Evolutionary conservation across 2,113 vertebrate genomes (phyloP), one percentile per base, ranked within the genome.

Genomic region (Caloenas nicobarica): DNA sequence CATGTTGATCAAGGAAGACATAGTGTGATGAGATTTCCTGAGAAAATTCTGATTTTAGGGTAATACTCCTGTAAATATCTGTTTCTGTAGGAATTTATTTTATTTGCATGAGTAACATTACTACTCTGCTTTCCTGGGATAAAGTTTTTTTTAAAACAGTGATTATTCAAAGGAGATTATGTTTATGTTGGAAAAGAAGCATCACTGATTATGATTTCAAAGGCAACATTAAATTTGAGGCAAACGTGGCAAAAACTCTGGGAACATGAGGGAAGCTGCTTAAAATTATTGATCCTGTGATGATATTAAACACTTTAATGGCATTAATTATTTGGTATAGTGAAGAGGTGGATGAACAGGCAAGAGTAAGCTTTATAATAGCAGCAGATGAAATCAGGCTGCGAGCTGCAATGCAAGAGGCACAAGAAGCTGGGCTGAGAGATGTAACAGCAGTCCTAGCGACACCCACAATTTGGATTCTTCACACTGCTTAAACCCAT

Each of bases 381-480:
- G 79, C 31, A 86, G 38, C 66, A 77, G 71, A 51, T 24, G 26
- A 69, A 88, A 33, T 19, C 5, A 21, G 17, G 16, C 31, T n/a
- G 16, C 1, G 8, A 80, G 21, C 29, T 88, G 53, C 34, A 65
- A 7, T 0, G 3, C 14, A 16, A 54, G 48, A 29, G 31, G 28
- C 16, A 6, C 11, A 54, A 76, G 46, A 77, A 72, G 18, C 38
- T 24, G 22, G 54, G 40, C 6, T 46, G 8, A 36, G 31, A 46
- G 38, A 11, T 0, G 0, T 7, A 65, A 44, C 42, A 70, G 50
- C 21, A 64, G 3, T 25, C 53, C 46, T 15, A 56, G 19, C 2
- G 1, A 23, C 4, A 4, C 11, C 25, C 2, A 3, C 7, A 5
- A 24, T 64, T 42, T 10, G 15, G 24, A 46, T 69, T 33, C 31